phyloP scores from a whole-genome alignment of 1,140 invertebrate genomes.

The Lordiphosa stackelbergi region DNA sequence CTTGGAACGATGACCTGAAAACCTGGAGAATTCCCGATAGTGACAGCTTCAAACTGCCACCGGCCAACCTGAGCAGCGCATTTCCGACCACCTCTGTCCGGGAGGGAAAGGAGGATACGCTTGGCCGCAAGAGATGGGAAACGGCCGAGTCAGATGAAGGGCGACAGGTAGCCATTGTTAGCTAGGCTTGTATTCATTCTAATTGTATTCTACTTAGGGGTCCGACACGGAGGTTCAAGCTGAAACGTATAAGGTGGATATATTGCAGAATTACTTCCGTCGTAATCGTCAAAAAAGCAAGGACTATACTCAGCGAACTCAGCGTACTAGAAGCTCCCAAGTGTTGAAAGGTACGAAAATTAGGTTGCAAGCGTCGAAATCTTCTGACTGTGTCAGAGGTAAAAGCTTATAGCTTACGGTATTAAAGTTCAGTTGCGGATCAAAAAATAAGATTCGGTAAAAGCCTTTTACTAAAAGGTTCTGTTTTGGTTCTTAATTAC shows the following conservation, averaged over 20 bases:
- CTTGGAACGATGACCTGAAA: slow-evolving; percentile 88
- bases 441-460: no score
- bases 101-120: background rate
- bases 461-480: no score
- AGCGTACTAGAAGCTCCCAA: slow-evolving; percentile 21
- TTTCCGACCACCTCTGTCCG: slow-evolving; percentile 5
- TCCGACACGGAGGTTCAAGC: slow-evolving; percentile 1
- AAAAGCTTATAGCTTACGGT: no score
- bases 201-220: slow-evolving; percentile 4
- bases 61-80: slow-evolving; percentile 15
- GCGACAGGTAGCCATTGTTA: background rate
- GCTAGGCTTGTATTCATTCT: background rate
- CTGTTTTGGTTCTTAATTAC: no score
- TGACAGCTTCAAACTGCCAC: slow-evolving; percentile 38
- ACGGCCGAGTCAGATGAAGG: background rate
- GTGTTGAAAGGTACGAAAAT: background rate
- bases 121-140: background rate
- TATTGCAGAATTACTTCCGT: slow-evolving; percentile 51
- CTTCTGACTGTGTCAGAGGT: no score
- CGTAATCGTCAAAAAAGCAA: slow-evolving; percentile 33
- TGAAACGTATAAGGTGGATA: slow-evolving; percentile 36
- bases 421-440: no score
- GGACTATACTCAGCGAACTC: slow-evolving; percentile 4
- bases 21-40: slow-evolving; percentile 84
- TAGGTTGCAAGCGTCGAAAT: no score